Base-by-base conservation (phyloP, 92 coral and sea anemone genomes). In the Epizoanthus stellaris region DNA sequence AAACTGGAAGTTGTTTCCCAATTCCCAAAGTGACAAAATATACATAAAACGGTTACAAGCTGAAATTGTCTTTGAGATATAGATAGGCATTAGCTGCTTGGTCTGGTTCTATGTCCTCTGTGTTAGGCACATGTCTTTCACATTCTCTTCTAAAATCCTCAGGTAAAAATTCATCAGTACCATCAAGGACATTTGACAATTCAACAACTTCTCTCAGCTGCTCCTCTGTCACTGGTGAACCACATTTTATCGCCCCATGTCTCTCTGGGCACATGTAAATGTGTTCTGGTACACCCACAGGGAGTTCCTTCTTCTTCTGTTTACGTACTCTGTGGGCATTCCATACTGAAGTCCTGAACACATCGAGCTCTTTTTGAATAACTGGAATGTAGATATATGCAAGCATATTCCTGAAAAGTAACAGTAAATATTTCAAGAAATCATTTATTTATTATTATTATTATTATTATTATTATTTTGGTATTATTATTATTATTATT, bases 71-170 rank as follows among this genome's bases (percentile, higher is more conserved):
- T 82, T 82, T 82, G 25, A 82, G 73, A 56, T 82, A 82, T 9
- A 82, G 17, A 79, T 71, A 72, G 20, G 83, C 81, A 59, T 83
- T 83, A 30, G 70, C 82, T 20, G 82, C 82, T 60, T 77, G 71
- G 38, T 72, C 70, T 59, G 81, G 87, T 57, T 90, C 90, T 73
- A 90, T 81, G 56, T 86, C 93, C 34, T 90, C 84, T 53, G 89
- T 90, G 81, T 90, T 81, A 39, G 90, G 87, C 61, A 90, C 43
- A 67, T 72, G 93, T 79, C 93, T 81, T 81, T 90, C 73, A 64
- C 90, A 86, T 73, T 90, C 90, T 40, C 56, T 25, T 52, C 90
- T 30, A 47, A 90, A 90, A 43, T 45, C 83, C 38, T 56, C 40
- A n/a, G 71, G 81, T 62, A 86, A 16, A 75, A 19, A 89, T 60